Evolutionary conservation across 2,888 invertebrate genomes (phyloP), one percentile per base, ranked within the genome.

Genomic region (Melieria picta): DNA sequence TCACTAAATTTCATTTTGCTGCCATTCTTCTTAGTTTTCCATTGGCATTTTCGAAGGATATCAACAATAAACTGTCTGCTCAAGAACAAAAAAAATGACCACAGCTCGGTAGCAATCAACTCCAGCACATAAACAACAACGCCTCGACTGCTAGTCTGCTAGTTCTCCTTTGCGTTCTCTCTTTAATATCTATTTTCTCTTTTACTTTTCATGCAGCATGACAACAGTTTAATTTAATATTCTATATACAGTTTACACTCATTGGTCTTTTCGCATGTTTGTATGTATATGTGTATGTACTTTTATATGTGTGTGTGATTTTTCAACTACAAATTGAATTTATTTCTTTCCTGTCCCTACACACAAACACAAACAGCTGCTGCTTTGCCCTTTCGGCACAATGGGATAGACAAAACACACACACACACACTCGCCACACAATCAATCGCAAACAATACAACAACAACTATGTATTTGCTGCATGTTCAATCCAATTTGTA

Each of bases 141-240:
- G 30, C 30, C 30, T 30, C 30, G 30, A 1, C 3, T 30, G 30
- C 30, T 30, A 30, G 3, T 30, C 30, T 30, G 30, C 30, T 30
- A 30, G 30, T 30, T 30, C 30, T 30, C 1, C 30, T 2, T 30
- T 30, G 30, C 30, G 30, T 30, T 1, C 30, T 30, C 3, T 30
- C 30, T 30, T 30, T 30, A 30, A 30, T 30, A 30, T 30, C 2
- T 30, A 1, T 30, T 30, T 30, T 30, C 30, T 30, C 30, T 30
- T 30, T 30, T 30, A 30, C 30, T 30, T 30, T 30, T 30, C 30
- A 30, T 30, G n/a, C 65, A 46, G 65, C 66, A 60, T 52, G 47
- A 52, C 46, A 52, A 52, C 48, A 48, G 50, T 43, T 67, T 67
- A 67, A 67, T 67, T 67, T 52, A 61, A 67, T 67, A 58, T 67